phyloP scores from a whole-genome alignment of 1,140 invertebrate species.

The Macrotrachela quadricornifera region DNA sequence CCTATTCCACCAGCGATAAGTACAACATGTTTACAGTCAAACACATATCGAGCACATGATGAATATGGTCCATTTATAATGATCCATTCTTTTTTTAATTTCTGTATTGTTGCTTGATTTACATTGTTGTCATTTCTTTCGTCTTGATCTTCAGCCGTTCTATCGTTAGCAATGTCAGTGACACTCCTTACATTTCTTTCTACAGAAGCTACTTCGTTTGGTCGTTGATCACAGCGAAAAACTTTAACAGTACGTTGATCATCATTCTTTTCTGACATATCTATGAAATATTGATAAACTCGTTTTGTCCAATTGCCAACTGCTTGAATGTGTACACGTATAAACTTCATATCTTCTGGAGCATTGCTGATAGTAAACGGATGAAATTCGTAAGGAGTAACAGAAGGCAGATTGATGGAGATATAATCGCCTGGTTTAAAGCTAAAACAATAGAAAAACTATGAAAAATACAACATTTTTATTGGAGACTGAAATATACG shows the following conservation, averaged over 20 bases:
- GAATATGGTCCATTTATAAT: slow-evolving; percentile 81
- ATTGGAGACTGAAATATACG: too few relatives aligned
- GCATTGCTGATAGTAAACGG: slow-evolving; percentile 87
- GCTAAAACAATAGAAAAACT: too few relatives aligned
- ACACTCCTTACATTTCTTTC: too few relatives aligned
- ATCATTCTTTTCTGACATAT: too few relatives aligned
- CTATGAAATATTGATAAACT: slow-evolving; percentile 55
- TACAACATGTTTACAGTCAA: slow-evolving; percentile 73
- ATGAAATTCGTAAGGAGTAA: slow-evolving; percentile 85
- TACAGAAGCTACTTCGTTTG: too few relatives aligned
- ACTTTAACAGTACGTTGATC: too few relatives aligned
- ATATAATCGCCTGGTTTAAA: slow-evolving; percentile 81
- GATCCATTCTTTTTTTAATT: slow-evolving; percentile 44
- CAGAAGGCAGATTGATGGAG: slow-evolving; percentile 71
- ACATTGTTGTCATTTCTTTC: too few relatives aligned
- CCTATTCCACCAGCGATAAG: slow-evolving; percentile 79
- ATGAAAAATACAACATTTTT: too few relatives aligned
- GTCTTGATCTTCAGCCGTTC: too few relatives aligned
- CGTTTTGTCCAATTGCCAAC: slow-evolving; percentile 83
- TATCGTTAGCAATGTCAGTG: too few relatives aligned
- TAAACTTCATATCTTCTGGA: slow-evolving; percentile 47
- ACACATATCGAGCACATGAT: slow-evolving; percentile 79
- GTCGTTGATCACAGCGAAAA: too few relatives aligned
- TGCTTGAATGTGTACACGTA: slow-evolving; percentile 69
- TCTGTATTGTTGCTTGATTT: too few relatives aligned